A percentile compares a stretch with the other conserved stretches of the same genome.
These are phyloP conservation scores for Cynaeus angustus DNA, from an alignment of 2,888 invertebrate species.

Conservation along the genomic window DNA sequence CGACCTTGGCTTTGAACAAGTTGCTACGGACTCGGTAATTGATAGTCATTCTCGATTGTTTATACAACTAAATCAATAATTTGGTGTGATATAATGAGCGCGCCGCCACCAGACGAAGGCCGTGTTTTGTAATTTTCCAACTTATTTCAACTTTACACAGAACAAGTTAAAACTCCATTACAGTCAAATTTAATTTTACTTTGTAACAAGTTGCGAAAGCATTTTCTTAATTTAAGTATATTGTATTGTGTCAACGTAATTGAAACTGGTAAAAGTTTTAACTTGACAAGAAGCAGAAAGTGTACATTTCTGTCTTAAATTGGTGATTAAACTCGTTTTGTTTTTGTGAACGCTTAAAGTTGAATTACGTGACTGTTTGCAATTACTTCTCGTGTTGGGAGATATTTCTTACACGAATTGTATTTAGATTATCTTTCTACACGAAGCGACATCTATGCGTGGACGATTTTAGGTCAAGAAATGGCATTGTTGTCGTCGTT, in stretches of 20 bases:
- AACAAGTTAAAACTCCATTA: constrained; percentile 59
- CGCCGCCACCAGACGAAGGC: constrained; percentile 27
- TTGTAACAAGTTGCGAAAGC: constrained; percentile 56
- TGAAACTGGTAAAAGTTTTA: constrained; percentile 50
- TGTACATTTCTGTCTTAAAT: constrained; percentile 21
- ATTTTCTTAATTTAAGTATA: constrained; percentile 58
- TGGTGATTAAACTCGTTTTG: constrained; percentile 19
- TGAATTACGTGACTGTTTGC: constrained; percentile 1
- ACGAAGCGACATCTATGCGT: too few relatives aligned
- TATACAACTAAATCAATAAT: neutral
- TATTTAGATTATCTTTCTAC: too few relatives aligned
- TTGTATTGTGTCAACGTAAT: constrained; percentile 58
- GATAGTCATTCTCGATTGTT: constrained; percentile 1
- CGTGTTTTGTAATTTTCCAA: constrained; percentile 47
- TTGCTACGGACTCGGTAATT: constrained; percentile 21
- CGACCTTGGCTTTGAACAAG: constrained; percentile 40
- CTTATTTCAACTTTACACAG: constrained; percentile 51
- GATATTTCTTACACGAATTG: neutral
- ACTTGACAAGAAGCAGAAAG: constrained; percentile 34
- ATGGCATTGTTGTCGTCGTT: too few relatives aligned
- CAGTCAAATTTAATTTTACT: constrained; percentile 60
- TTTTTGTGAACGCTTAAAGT: constrained; percentile 1
- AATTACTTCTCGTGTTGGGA: neutral
- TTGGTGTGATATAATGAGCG: constrained; percentile 6
- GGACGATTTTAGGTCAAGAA: too few relatives aligned